A percentile compares a stretch with the other conserved stretches of the same genome.
Conservation (phyloP, 2,113 vertebrate genomes). For the Struthio camelus region DNA sequence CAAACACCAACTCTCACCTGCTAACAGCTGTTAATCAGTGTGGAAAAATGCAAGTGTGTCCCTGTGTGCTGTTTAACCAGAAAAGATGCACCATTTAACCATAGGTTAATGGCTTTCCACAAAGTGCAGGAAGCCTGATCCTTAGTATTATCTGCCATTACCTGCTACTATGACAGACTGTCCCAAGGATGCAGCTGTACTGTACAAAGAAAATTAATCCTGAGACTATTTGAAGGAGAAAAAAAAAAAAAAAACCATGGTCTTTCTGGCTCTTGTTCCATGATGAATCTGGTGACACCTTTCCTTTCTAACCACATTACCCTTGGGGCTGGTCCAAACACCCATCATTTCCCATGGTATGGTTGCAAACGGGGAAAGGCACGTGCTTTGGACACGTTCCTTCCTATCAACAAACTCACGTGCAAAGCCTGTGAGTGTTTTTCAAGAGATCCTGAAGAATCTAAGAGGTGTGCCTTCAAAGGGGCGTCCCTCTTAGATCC, state of each 20-base stretch:
- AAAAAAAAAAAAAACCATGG: rapidly evolving
- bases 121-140: background rate
- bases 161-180: background rate
- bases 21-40: background rate
- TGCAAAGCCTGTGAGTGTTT: rapidly evolving
- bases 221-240: background rate
- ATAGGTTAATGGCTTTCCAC: rapidly evolving
- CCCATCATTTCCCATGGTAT: rapidly evolving
- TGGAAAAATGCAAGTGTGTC: background rate
- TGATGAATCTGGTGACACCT: background rate
- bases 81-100: background rate
- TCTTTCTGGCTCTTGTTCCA: background rate
- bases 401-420: rapidly evolving
- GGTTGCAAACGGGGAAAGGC: background rate
- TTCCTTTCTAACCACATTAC: background rate
- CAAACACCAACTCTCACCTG: background rate
- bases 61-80: background rate
- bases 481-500: background rate
- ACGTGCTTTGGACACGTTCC: rapidly evolving
- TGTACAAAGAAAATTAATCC: background rate
- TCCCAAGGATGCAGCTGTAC: background rate
- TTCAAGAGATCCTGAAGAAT: background rate
- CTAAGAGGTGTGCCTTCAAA: background rate
- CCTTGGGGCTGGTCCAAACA: background rate
- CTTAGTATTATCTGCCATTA: background rate